These are phyloP conservation scores for Beroe ovata DNA, from an alignment of 37 sponge, comb jelly and placozoan genomes.

Conservation along the genomic window DNA sequence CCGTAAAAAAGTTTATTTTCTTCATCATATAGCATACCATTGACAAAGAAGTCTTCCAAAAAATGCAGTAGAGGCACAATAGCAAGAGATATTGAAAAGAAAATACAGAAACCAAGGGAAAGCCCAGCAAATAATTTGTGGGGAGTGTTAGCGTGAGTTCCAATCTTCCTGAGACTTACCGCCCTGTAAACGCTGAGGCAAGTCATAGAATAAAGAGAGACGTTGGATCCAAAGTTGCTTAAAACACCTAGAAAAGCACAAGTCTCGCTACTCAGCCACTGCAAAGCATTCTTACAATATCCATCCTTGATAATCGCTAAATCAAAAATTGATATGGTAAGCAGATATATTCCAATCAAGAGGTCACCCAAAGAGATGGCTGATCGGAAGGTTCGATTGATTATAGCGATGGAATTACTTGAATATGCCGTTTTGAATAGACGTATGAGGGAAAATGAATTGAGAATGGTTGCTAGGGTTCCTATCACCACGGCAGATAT, in stretches of 20 bases:
- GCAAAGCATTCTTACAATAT: neutral
- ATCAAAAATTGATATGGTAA: neutral
- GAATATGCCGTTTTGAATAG: neutral
- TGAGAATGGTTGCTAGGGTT: neutral
- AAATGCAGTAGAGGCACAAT: neutral
- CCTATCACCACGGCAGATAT: neutral
- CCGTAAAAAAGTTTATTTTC: neutral
- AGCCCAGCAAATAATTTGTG: too few species aligned
- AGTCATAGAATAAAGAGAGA: slow-evolving; percentile 14
- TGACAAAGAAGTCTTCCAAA: neutral
- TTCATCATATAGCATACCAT: neutral
- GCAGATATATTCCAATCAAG: neutral
- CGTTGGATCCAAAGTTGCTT: neutral
- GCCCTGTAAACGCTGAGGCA: neutral
- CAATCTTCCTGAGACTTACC: neutral
- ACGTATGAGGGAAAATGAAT: neutral
- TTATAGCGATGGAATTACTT: neutral
- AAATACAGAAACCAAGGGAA: neutral
- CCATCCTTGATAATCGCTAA: neutral
- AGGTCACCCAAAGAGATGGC: neutral
- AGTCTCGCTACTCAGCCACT: neutral
- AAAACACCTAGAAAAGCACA: neutral
- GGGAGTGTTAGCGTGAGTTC: too few species aligned
- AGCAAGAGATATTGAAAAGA: neutral
- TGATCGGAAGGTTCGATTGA: neutral